Percentiles rank a stretch among this genome's conserved stretches.
phyloP scores from a whole-genome alignment of 2,113 vertebrate genomes.

The Peromyscus leucopus region DNA sequence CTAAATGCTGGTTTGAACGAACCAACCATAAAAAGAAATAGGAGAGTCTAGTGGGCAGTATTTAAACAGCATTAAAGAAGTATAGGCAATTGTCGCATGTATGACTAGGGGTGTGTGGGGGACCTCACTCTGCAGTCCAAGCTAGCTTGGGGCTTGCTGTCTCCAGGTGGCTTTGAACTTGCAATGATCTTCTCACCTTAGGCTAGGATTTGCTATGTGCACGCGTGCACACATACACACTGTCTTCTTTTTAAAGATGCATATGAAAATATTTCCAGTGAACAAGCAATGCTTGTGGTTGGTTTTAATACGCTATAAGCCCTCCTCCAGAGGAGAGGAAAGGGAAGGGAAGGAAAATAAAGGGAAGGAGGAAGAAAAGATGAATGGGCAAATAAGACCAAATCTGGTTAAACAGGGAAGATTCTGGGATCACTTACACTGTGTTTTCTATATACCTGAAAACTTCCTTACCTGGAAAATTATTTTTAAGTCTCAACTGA shows the following conservation, averaged over 20 bases:
- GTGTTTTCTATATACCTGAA: slow-evolving; percentile 10
- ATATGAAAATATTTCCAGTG: slow-evolving; percentile 12
- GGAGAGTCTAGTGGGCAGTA: not conserved
- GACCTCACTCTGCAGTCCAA: too few species aligned
- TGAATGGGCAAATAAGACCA: not conserved
- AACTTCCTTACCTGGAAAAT: not conserved
- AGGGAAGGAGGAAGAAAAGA: not conserved
- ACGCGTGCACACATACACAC: too few species aligned
- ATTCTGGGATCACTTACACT: not conserved
- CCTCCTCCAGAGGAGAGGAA: not conserved
- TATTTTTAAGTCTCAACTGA: slow-evolving; percentile 41
- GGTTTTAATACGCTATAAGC: not conserved
- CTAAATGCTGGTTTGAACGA: not conserved
- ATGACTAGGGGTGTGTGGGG: not conserved
- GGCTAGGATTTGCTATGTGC: not conserved
- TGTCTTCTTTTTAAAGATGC: not conserved
- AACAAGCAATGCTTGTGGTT: not conserved
- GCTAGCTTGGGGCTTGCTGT: not conserved
- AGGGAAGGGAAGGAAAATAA: not conserved
- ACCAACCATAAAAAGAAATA: not conserved
- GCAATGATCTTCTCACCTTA: not conserved
- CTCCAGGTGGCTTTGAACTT: not conserved
- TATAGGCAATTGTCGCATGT: not conserved
- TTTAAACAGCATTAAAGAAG: slow-evolving; percentile 4
- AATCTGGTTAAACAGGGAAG: not conserved